Base-by-base conservation (phyloP, 1,140 invertebrate species). In the Acromyrmex echinatior region DNA sequence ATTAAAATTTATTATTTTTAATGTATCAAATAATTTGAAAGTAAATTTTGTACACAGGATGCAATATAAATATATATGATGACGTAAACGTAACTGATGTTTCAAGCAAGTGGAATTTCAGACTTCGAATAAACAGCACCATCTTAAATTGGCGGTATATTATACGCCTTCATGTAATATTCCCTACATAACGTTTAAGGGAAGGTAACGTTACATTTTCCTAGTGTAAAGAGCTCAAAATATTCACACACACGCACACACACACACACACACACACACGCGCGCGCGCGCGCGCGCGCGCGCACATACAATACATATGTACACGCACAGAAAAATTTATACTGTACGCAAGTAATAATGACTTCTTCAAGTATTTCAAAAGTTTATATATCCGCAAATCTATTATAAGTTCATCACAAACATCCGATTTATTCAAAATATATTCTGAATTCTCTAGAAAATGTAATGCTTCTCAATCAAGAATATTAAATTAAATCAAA, bases 171-270 rank as follows among this genome's bases (percentile, higher is more conserved):
- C 73, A 79, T 86, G 79, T 73, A 74, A 88, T 86, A 87, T 91
- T 89, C 80, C 62, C 66, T 84, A 78, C 79, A 85, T 9, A 65
- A 9, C 9, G 28, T 82, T 88, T 73, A 63, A 49, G n/a, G 16
- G 66, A 87, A 84, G 82, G 73, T 88, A 92, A 89, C 86, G 65
- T 80, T 90, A 76, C 84, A 90, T 88, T 91, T 91, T 74, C 89
- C 66, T 31, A 31, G 28, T 31, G 28, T 78, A 86, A 87, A 88
- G 74, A 71, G 53, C 28, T 45, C 49, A 45, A 86, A 79, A 86
- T 84, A 84, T 82, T 62, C 70, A 25, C 62, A 56, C 18, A 35
- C 31, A 35, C 31, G 6, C 5, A 6, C 6, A 39, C 70, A 31
- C 21, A 25, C 12, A 25, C 12, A 21, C 39, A 6, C 18, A 6